Evolutionary conservation across 2,113 vertebrate genomes (phyloP).

Genomic region (Ancistrus triradiatus): DNA sequence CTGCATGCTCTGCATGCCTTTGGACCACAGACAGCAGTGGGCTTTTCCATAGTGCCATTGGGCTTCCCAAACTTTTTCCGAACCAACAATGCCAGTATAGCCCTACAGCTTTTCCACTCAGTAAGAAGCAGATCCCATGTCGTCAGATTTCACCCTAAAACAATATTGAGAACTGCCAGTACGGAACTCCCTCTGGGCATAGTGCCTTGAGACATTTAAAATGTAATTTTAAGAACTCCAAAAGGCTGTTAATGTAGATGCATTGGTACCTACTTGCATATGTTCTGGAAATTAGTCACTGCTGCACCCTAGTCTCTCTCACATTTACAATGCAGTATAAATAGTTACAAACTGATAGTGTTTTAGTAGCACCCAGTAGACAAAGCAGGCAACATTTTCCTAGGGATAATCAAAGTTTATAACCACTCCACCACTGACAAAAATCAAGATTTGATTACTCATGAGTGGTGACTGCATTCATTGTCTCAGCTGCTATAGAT

Average conservation of each 20-base stretch:
- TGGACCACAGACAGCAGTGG: slow-evolving; percentile 11
- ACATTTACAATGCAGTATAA: background rate
- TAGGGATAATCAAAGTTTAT: too few relatives aligned
- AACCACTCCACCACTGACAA: too few relatives aligned
- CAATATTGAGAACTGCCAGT: slow-evolving; percentile 55
- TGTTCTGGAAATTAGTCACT: background rate
- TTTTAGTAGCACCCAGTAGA: too few relatives aligned
- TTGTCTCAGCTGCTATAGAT: background rate
- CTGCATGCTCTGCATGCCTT: slow-evolving; percentile 23
- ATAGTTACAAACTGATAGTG: background rate
- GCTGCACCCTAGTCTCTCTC: background rate
- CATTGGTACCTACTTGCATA: background rate
- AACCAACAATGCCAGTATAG: slow-evolving; percentile 57
- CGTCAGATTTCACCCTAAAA: slow-evolving; percentile 64
- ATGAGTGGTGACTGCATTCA: background rate
- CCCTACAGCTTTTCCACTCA: slow-evolving; percentile 61
- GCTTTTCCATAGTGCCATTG: slow-evolving; percentile 51
- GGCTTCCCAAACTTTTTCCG: slow-evolving; percentile 59
- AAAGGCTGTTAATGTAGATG: slow-evolving; percentile 12
- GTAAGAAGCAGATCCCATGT: slow-evolving; percentile 55
- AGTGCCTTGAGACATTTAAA: slow-evolving; percentile 28
- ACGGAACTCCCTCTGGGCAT: slow-evolving; percentile 52
- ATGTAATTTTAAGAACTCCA: slow-evolving; percentile 50
- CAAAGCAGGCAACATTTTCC: too few relatives aligned
- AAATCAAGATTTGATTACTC: background rate